These are phyloP conservation scores for Gisinianus flammeolus DNA, from an alignment of 2,888 invertebrate genomes.

Conservation along the genomic window DNA sequence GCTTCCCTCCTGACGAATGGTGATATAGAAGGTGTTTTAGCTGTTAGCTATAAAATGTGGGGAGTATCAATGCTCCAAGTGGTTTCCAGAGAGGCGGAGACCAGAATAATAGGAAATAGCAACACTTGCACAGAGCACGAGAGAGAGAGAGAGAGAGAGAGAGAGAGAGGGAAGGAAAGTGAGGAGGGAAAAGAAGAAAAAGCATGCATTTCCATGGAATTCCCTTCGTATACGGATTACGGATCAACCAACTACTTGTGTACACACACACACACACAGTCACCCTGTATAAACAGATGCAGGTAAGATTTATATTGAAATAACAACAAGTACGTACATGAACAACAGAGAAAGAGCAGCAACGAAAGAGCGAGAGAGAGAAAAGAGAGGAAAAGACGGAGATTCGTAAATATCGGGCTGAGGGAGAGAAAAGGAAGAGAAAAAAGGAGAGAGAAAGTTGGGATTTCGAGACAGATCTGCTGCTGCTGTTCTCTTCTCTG, in stretches of 20 bases:
- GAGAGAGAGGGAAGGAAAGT: not conserved
- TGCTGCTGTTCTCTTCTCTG: not conserved
- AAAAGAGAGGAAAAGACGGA: not conserved
- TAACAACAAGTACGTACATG: not conserved
- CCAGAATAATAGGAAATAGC: not conserved
- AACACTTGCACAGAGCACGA: not conserved
- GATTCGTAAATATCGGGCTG: slow-evolving; percentile 3
- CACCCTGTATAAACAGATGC: not conserved
- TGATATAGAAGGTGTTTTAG: slow-evolving; percentile 12
- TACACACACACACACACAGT: not conserved
- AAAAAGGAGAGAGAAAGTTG: not conserved
- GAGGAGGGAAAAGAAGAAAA: not conserved
- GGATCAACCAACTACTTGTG: not conserved
- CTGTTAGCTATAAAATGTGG: slow-evolving; percentile 1
- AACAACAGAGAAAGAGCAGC: not conserved
- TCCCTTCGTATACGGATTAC: not conserved
- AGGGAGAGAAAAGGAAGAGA: not conserved
- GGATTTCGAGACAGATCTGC: slow-evolving; percentile 13
- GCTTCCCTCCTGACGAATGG: slow-evolving; percentile 7
- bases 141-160: not conserved
- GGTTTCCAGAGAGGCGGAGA: slow-evolving; percentile 5
- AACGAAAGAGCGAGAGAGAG: not conserved
- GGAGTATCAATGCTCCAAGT: slow-evolving; percentile 15
- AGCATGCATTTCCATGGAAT: slow-evolving; percentile 14
- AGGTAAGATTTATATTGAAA: slow-evolving; percentile 13